phyloP scores from a whole-genome alignment of 2,113 vertebrate genomes.

The Tympanuchus pallidicinctus region DNA sequence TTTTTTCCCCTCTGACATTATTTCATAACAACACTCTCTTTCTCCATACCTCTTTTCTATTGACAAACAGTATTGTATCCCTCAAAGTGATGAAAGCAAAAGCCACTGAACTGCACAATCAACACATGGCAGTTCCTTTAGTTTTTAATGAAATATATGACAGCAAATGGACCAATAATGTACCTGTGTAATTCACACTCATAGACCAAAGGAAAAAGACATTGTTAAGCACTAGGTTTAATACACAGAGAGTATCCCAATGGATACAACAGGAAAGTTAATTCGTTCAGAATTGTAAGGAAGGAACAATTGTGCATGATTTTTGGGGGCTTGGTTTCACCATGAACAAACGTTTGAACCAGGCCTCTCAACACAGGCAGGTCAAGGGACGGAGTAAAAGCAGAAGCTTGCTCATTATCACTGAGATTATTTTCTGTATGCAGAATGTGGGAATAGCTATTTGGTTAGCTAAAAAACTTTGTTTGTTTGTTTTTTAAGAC shows the following conservation, averaged over 20 bases:
- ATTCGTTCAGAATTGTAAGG: constrained; percentile 67
- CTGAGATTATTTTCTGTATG: constrained; percentile 14
- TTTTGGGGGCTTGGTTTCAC: neutral
- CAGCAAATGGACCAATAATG: constrained; percentile 8
- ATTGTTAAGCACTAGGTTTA: constrained; percentile 53
- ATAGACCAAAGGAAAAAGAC: constrained; percentile 39
- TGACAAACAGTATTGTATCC: constrained; percentile 11
- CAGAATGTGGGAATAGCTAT: constrained; percentile 40
- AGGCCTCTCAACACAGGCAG: constrained; percentile 3
- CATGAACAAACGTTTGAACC: constrained; percentile 32
- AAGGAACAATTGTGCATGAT: constrained; percentile 35
- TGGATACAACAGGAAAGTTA: constrained; percentile 63
- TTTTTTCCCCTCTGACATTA: neutral
- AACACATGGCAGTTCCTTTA: constrained; percentile 44
- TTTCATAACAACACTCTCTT: neutral
- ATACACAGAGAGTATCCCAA: constrained; percentile 58
- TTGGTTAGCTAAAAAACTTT: constrained; percentile 23
- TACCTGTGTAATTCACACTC: constrained; percentile 37
- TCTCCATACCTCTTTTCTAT: neutral
- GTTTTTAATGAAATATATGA: constrained; percentile 47
- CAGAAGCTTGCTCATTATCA: neutral
- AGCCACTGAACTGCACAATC: constrained; percentile 32
- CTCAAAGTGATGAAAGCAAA: constrained; percentile 20
- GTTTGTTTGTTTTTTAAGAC: neutral
- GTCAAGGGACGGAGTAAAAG: constrained; percentile 46